Percentiles rank a stretch among this genome's conserved stretches.
Evolutionary conservation across 2,888 invertebrate genomes (phyloP).

Genomic region (Himalopsyche kuldschensis): DNA sequence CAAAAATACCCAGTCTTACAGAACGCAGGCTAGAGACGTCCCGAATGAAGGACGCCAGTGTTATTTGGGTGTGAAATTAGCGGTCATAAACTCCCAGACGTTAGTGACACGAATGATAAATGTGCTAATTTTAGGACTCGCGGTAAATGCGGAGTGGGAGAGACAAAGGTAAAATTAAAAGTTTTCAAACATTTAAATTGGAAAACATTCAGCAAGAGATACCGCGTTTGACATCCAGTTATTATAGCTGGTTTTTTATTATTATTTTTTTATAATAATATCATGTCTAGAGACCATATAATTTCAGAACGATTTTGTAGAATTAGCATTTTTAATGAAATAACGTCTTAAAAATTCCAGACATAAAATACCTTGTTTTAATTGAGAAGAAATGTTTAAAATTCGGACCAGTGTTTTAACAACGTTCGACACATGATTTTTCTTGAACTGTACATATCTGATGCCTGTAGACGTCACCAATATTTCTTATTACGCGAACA

Average conservation of each 20-base stretch:
- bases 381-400: no score
- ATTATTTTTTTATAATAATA: slow-evolving; percentile 1
- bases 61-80: not conserved
- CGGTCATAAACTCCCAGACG: not conserved
- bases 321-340: not conserved
- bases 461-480: no score
- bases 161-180: slow-evolving; percentile 3
- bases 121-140: not conserved
- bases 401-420: no score
- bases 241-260: slow-evolving; percentile 5
- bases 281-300: not conserved
- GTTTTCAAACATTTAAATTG: slow-evolving; percentile 8
- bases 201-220: slow-evolving; percentile 15
- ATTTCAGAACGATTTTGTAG: not conserved
- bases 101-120: not conserved
- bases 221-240: slow-evolving; percentile 24
- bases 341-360: not conserved
- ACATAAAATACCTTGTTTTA: not conserved
- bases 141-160: not conserved
- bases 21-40: not conserved
- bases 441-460: no score
- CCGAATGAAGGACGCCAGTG: not conserved
- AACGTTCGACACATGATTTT: no score
- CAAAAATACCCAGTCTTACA: not conserved
- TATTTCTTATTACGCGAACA: no score